Conservation (phyloP, 2,113 vertebrate genomes). For the Puntigrus tetrazona region DNA sequence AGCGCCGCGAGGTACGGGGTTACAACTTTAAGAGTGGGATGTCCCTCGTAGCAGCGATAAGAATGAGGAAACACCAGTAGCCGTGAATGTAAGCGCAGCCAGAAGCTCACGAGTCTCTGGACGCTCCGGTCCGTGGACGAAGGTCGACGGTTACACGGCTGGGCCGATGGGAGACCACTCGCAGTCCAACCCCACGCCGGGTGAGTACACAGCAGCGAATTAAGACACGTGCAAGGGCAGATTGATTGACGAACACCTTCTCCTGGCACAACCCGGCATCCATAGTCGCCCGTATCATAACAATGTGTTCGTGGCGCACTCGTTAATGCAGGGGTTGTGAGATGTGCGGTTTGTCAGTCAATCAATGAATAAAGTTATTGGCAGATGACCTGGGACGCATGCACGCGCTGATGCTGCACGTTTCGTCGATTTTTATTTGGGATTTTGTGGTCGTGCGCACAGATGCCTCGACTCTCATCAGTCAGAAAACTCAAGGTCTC, state of each 20-base stretch:
- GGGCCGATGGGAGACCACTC: slow-evolving; percentile 43
- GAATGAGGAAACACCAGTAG: slow-evolving; percentile 60
- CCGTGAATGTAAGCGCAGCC: background rate
- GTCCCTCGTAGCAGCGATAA: slow-evolving; percentile 33
- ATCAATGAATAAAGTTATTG: slow-evolving; percentile 22
- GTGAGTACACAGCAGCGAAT: slow-evolving; percentile 39
- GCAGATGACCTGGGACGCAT: background rate
- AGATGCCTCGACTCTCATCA: background rate
- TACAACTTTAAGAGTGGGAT: slow-evolving; percentile 53
- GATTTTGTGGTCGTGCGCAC: background rate
- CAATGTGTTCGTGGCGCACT: background rate
- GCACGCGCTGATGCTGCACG: background rate
- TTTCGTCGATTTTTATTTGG: no score
- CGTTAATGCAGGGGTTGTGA: background rate
- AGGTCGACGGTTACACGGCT: background rate
- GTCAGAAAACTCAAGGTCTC: background rate
- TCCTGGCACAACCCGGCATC: background rate
- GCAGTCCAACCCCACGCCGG: fast-evolving
- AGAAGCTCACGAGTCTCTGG: background rate
- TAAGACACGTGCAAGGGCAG: background rate
- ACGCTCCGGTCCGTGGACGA: background rate
- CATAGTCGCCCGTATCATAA: background rate
- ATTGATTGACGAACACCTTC: background rate
- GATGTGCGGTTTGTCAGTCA: background rate
- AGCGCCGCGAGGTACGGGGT: background rate